Evolutionary conservation across 2,113 vertebrate genomes (phyloP).

Genomic region (Ranitomeya variabilis): DNA sequence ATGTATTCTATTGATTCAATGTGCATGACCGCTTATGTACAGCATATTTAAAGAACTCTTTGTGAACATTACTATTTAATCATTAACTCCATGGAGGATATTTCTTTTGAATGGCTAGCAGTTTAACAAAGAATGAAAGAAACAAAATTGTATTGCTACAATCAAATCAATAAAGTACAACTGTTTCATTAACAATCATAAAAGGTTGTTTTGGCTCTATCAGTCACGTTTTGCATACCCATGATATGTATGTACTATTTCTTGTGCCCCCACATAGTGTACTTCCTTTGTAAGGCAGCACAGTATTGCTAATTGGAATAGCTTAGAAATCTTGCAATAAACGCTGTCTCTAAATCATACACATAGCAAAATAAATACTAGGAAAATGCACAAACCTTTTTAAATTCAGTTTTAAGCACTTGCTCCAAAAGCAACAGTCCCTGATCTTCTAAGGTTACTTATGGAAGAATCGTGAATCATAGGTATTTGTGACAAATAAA

Average conservation of each 20-base stretch:
- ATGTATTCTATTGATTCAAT: not conserved
- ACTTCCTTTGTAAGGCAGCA: not conserved
- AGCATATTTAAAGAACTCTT: constrained; percentile 27
- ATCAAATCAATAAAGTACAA: not conserved
- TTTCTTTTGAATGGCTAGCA: not conserved
- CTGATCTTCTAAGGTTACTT: not conserved
- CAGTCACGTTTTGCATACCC: not conserved
- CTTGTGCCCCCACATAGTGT: too few species aligned
- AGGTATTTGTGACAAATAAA: constrained; percentile 11
- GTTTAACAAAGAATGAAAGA: not conserved
- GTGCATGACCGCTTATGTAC: constrained; percentile 11
- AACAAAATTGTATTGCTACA: not conserved
- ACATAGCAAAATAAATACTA: constrained; percentile 30
- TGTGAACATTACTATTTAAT: constrained; percentile 42
- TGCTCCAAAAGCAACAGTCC: constrained; percentile 16
- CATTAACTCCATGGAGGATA: constrained; percentile 25
- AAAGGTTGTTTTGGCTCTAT: not conserved
- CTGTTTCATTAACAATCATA: not conserved
- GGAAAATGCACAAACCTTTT: constrained; percentile 6
- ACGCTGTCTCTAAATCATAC: not conserved
- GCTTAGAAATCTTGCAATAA: not conserved
- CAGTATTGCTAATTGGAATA: constrained; percentile 27
- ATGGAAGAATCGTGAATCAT: not conserved
- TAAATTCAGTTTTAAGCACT: not conserved
- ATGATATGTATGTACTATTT: not conserved